Base-by-base conservation (phyloP, 2,797 vertebrate species). In the Decapterus maruadsi region DNA sequence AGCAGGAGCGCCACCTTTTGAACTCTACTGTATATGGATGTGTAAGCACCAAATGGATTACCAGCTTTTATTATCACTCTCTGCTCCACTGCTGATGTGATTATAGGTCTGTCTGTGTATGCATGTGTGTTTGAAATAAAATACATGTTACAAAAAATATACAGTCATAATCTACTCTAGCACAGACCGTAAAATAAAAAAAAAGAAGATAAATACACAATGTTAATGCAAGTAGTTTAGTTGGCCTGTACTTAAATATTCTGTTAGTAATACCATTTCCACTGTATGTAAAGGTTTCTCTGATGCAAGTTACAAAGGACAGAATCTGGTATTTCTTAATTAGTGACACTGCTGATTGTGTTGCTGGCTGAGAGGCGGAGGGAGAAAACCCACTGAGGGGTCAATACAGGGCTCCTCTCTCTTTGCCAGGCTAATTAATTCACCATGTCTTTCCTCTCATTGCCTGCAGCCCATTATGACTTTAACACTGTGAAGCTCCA, bases 351-450 rank as follows among this genome's bases (percentile, higher is more conserved):
- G 94, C 94, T 95, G 95, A 95, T 95, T 95, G 95, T 93, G 93
- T 96, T 95, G 94, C 95, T 96, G 95, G 96, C 94, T 81, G 40
- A 96, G 96, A 96, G 95, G 96, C 90, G 93, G 95, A 95, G 93
- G 94, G 95, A 96, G 95, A 54, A 95, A 97, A 96, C 96, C 96
- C 96, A 96, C 94, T 93, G 94, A 94, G 94, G 95, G 97, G 96
- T 97, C 96, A 97, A 92, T 90, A 89, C 78, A 90, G 91, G 88
- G 94, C 92, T 76, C 93, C 94, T 96, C 94, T 96, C 95, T 85
- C 56, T 96, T 95, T 97, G 96, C 95, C 95, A 96, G 95, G 83
- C 96, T 97, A 97, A 99, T 98, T 97, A 97, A 98, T 98, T 97
- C 94, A 95, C 96, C 95, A 95, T 95, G 96, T 94, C 94, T 95